Base-by-base conservation (phyloP, 1,140 invertebrate genomes). In the Proales similis region DNA sequence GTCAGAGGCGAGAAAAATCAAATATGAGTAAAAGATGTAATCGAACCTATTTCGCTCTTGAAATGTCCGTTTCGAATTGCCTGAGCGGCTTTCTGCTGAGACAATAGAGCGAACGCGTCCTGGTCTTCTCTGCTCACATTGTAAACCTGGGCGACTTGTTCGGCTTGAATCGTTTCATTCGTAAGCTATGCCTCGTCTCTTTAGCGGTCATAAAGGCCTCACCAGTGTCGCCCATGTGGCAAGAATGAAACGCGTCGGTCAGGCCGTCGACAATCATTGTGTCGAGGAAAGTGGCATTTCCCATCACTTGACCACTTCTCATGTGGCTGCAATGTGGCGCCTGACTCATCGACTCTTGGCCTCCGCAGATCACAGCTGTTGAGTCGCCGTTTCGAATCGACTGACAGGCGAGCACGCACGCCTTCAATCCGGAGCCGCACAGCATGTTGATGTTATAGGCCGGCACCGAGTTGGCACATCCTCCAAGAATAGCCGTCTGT, bases 221-320 rank as follows among this genome's bases (percentile, higher is more conserved):
- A 86, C 85, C 85, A 67, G 88, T 91, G 42, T 86, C 75, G 61
- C 87, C 88, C 88, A 91, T 90, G 67, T 86, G 86, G 64, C 85
- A 82, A 66, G 81, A 79, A 67, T 81, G 69, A 72, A 90, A 86
- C 7, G 85, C 84, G 79, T 90, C 87, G 4, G 81, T 86, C 4
- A 91, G 77, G 1, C 86, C 87, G 79, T 91, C 88, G 20, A 68
- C 67, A 6, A 88, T 29, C 79, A 89, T 81, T 1, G 83, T 82
- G 72, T 90, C 88, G 11, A 78, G 66, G 61, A 90, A 67, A 39
- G 74, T 74, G 7, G 74, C 73, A 69, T 83, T 70, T 19, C 87
- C 87, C 74, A 88, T 78, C 76, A 86, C 88, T 0, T 80, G 66
- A 30, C 83, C 84, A 66, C 74, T 70, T 63, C 88, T 78, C 53